These are phyloP conservation scores for Cinara cedri DNA, from an alignment of 2,888 invertebrate genomes.

Conservation along the genomic window DNA sequence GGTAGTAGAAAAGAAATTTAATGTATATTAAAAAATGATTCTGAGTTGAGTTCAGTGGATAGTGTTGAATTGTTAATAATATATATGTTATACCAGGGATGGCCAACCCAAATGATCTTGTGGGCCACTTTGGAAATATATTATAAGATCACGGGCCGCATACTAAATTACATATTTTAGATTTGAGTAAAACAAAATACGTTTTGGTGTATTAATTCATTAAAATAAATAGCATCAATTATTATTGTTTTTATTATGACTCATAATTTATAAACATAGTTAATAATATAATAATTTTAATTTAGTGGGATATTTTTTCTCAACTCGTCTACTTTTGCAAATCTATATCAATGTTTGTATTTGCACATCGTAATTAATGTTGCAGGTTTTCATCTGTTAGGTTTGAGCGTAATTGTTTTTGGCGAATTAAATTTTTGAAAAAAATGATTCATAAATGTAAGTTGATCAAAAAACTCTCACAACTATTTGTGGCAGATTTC, in stretches of 20 bases:
- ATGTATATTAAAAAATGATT: too few relatives aligned
- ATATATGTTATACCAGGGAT: too few relatives aligned
- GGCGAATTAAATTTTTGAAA: conserved; percentile 11
- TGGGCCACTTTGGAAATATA: too few relatives aligned
- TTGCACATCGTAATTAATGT: conserved; percentile 23
- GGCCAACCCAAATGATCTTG: too few relatives aligned
- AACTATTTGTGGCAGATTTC: conserved; percentile 24
- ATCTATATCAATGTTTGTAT: neutral
- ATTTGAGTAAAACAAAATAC: neutral
- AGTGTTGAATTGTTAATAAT: too few relatives aligned
- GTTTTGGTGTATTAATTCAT: neutral
- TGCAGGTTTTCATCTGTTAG: conserved; percentile 15
- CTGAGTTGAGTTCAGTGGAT: too few relatives aligned
- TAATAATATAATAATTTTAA: conserved; percentile 4
- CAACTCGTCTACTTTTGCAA: conserved; percentile 14
- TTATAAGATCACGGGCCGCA: too few relatives aligned
- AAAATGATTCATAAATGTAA: neutral
- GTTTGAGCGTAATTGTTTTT: conserved; percentile 24
- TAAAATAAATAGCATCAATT: conserved; percentile 8
- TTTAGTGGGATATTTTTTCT: conserved; percentile 32
- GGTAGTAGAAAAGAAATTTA: too few relatives aligned
- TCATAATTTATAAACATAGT: conserved; percentile 10
- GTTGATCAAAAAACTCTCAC: neutral
- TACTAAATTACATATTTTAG: too few relatives aligned
- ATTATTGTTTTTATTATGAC: conserved; percentile 15